These are phyloP conservation scores for Sterna hirundo DNA, from an alignment of 2,113 vertebrate genomes.

Conservation along the genomic window DNA sequence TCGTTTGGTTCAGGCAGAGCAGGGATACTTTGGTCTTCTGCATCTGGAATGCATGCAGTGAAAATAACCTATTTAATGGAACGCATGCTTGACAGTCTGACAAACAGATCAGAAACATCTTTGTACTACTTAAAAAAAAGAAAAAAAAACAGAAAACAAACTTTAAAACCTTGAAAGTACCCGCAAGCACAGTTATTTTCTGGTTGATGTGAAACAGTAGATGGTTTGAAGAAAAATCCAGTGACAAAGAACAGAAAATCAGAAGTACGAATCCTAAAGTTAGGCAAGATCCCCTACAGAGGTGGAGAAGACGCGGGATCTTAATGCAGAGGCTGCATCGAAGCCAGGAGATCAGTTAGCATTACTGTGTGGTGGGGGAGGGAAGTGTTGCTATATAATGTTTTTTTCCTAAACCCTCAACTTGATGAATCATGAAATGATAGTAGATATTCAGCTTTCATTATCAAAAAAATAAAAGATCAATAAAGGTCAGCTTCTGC, in stretches of 20 bases:
- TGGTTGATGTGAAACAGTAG: not conserved
- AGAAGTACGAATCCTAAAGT: not conserved
- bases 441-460: not conserved
- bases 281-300: not conserved
- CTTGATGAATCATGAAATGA: not conserved
- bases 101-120: not conserved
- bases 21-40: not conserved
- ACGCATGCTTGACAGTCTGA: not conserved
- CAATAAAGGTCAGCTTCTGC: not conserved
- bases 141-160: not conserved
- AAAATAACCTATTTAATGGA: not conserved
- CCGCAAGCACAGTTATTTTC: not conserved
- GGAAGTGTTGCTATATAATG: not conserved
- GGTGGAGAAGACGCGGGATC: no score
- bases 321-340: not conserved
- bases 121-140: not conserved
- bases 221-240: not conserved
- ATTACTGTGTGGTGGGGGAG: fast-evolving
- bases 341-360: not conserved
- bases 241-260: not conserved
- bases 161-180: not conserved
- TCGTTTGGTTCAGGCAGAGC: not conserved
- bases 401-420: not conserved
- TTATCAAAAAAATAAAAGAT: not conserved
- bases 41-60: not conserved